Evolutionary conservation across 2,888 invertebrate genomes (phyloP).

Genomic region (Prosopocoilus inquinatus): DNA sequence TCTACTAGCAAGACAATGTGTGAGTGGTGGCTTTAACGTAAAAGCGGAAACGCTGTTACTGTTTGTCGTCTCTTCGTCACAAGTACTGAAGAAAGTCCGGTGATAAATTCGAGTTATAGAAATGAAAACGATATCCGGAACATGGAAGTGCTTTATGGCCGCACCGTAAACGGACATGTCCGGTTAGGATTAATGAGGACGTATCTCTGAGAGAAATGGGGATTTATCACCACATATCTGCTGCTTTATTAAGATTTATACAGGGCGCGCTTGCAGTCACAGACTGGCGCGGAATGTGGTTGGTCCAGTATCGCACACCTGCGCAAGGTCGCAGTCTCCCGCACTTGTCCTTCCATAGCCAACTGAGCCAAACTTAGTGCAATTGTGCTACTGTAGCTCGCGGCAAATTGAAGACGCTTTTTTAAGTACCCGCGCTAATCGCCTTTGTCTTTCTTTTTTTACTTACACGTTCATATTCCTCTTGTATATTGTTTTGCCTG

Average conservation of each 20-base stretch:
- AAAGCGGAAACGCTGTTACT: not conserved
- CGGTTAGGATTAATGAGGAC: slow-evolving; percentile 51
- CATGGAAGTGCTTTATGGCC: slow-evolving; percentile 52
- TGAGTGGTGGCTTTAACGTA: not conserved
- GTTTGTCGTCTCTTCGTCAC: not conserved
- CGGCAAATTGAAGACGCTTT: too few species aligned
- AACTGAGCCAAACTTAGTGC: not conserved
- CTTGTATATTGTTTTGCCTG: too few species aligned
- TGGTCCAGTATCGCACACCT: slow-evolving; percentile 36
- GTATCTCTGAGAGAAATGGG: slow-evolving; percentile 52
- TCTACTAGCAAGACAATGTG: not conserved
- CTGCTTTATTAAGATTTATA: slow-evolving; percentile 54
- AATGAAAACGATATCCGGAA: slow-evolving; percentile 50
- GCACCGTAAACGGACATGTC: slow-evolving; percentile 22
- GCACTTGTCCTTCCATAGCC: slow-evolving; percentile 20
- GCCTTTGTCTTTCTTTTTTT: too few species aligned
- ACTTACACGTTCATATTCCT: too few species aligned
- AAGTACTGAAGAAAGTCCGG: slow-evolving; percentile 12
- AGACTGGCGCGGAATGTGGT: slow-evolving; percentile 34
- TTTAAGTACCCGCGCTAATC: too few species aligned
- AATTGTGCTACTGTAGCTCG: too few species aligned
- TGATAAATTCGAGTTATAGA: slow-evolving; percentile 36
- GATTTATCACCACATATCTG: slow-evolving; percentile 54
- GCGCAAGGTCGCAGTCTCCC: slow-evolving; percentile 32
- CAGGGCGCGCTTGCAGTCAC: slow-evolving; percentile 37